Evolutionary conservation across 2,113 vertebrate genomes (phyloP).

Genomic region (Hippocampus abdominalis): DNA sequence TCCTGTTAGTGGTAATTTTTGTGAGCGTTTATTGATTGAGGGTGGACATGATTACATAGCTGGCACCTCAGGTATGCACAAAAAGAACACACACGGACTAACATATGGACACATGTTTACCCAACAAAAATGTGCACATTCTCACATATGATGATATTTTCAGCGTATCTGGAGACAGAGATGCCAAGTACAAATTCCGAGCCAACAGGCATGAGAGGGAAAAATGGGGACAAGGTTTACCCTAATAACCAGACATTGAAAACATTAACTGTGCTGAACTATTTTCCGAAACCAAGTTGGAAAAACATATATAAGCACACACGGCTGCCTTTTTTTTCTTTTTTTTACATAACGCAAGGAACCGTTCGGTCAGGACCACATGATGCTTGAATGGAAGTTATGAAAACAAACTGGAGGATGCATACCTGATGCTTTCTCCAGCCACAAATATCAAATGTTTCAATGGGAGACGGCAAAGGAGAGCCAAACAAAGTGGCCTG

Average conservation of each 20-base stretch:
- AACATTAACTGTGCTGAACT: conserved; percentile 63
- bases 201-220: conserved; percentile 10
- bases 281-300: conserved; percentile 61
- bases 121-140: conserved; percentile 1
- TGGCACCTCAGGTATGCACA: conserved; percentile 38
- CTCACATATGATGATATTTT: conserved; percentile 12
- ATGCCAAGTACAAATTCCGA: conserved; percentile 30
- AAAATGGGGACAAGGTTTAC: conserved; percentile 38
- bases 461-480: conserved; percentile 55
- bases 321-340: conserved; percentile 35
- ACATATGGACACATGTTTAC: conserved; percentile 5
- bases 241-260: conserved; percentile 45
- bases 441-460: conserved; percentile 58
- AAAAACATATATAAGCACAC: conserved; percentile 55
- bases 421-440: conserved; percentile 66
- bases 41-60: conserved; percentile 42
- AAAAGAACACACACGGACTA: conserved; percentile 6
- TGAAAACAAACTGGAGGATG: conserved; percentile 67
- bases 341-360: conserved; percentile 57
- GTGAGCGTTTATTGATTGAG: conserved; percentile 36
- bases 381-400: conserved; percentile 58
- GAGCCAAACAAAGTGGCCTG: conserved; percentile 53
- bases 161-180: conserved; percentile 3
- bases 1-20: conserved; percentile 31
- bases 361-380: conserved; percentile 52